These are phyloP conservation scores for Sparidentex hasta DNA, from an alignment of 2,797 vertebrate genomes.

Conservation along the genomic window DNA sequence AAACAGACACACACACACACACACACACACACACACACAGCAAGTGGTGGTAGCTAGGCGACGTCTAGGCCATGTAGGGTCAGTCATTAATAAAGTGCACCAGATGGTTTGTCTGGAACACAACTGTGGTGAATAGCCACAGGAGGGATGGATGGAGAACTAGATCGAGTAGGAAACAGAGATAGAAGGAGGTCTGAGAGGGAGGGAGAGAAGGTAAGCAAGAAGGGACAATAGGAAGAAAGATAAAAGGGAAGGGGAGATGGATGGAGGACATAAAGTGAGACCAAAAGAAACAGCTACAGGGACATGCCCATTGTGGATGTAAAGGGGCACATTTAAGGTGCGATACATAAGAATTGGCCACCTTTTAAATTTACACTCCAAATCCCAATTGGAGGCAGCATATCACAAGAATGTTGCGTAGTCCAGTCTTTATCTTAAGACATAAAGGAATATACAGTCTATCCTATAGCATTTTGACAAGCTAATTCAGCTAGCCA, in stretches of 20 bases:
- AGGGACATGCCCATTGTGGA: not conserved
- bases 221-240: slow-evolving; percentile 7
- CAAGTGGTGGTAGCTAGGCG: slow-evolving; percentile 72
- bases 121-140: slow-evolving; percentile 81
- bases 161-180: slow-evolving; percentile 59
- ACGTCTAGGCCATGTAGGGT: slow-evolving; percentile 78
- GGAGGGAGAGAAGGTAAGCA: slow-evolving; percentile 1
- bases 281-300: slow-evolving; percentile 33
- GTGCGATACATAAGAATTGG: too few relatives aligned
- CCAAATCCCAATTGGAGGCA: too few relatives aligned
- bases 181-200: slow-evolving; percentile 48
- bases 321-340: slow-evolving; percentile 2
- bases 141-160: slow-evolving; percentile 75
- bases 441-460: too few relatives aligned
- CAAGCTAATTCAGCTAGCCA: too few relatives aligned
- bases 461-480: too few relatives aligned
- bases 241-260: slow-evolving; percentile 18
- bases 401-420: too few relatives aligned
- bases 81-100: slow-evolving; percentile 85
- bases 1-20: not conserved
- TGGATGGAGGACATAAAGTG: slow-evolving; percentile 38
- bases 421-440: too few relatives aligned
- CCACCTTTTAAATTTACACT: too few relatives aligned
- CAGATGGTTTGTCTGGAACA: slow-evolving; percentile 85
- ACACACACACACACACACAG: slow-evolving; percentile 47